These are phyloP conservation scores for Ctenoplectra terminalis DNA, from an alignment of 1,140 invertebrate genomes.

Conservation along the genomic window DNA sequence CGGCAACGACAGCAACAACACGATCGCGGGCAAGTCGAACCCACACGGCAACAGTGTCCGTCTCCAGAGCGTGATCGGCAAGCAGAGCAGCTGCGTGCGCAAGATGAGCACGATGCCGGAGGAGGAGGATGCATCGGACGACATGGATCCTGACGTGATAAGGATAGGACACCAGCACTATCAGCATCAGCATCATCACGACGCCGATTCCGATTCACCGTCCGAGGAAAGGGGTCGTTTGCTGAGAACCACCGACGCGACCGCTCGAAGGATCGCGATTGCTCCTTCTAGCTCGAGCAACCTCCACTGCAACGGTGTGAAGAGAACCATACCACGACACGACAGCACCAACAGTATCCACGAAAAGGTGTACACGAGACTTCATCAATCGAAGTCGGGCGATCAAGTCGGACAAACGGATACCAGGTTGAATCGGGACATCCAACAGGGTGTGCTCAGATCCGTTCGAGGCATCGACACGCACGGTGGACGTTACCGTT, in stretches of 20 bases:
- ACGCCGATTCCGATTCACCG: slow-evolving; percentile 69
- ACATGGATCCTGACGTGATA: slow-evolving; percentile 69
- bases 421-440: slow-evolving; percentile 30
- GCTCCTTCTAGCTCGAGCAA: slow-evolving; percentile 34
- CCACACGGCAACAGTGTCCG: slow-evolving; percentile 38
- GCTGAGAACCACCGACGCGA: slow-evolving; percentile 53
- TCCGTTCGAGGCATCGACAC: slow-evolving; percentile 58
- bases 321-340: slow-evolving; percentile 52
- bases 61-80: slow-evolving; percentile 49
- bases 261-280: slow-evolving; percentile 59
- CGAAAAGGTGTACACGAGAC: slow-evolving; percentile 47
- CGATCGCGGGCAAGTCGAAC: slow-evolving; percentile 19
- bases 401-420: slow-evolving; percentile 37
- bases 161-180: slow-evolving; percentile 33
- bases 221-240: slow-evolving; percentile 73
- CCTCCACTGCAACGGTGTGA: slow-evolving; percentile 45
- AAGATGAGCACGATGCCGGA: slow-evolving; percentile 79
- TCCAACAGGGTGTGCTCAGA: slow-evolving; percentile 17
- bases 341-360: slow-evolving; percentile 71
- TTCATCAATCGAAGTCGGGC: slow-evolving; percentile 14
- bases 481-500: slow-evolving; percentile 60
- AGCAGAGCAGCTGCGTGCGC: slow-evolving; percentile 58
- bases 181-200: slow-evolving; percentile 55
- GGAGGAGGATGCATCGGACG: slow-evolving; percentile 76
- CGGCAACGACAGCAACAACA: slow-evolving; percentile 41